phyloP scores from a whole-genome alignment of 2,888 invertebrate species.

The Epistrophella euchroma region DNA sequence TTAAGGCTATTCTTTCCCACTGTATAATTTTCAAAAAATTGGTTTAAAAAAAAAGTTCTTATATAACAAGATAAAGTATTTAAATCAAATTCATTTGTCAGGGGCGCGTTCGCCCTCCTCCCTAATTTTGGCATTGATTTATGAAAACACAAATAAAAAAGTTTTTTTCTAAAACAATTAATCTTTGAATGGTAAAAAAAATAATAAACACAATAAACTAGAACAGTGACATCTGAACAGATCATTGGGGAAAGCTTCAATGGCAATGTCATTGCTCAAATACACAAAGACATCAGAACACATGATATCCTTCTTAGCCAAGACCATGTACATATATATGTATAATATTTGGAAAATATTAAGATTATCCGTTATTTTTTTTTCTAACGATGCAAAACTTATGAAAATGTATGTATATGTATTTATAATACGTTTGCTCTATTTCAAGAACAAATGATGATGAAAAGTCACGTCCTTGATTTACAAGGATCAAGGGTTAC shows the following conservation, averaged over 20 bases:
- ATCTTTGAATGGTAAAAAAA: constrained; percentile 50
- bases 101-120: constrained; percentile 38
- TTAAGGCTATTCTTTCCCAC: background rate
- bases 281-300: background rate
- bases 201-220: constrained; percentile 33
- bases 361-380: constrained; percentile 6
- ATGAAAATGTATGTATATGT: background rate
- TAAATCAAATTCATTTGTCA: constrained; percentile 67
- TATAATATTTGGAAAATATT: constrained; percentile 18
- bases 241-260: constrained; percentile 44
- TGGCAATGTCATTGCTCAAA: constrained; percentile 60
- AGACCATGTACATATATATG: no score
- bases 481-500: constrained; percentile 64
- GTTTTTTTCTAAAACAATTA: constrained; percentile 60
- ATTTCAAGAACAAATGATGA: constrained; percentile 50
- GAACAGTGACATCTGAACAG: constrained; percentile 37
- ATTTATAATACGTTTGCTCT: background rate
- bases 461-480: constrained; percentile 71
- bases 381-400: constrained; percentile 37
- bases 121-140: constrained; percentile 66
- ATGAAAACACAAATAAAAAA: constrained; percentile 47
- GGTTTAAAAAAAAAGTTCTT: constrained; percentile 27
- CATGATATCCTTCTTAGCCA: constrained; percentile 33
- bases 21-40: background rate
- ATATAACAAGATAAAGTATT: constrained; percentile 49